Evolutionary conservation across 2,888 invertebrate genomes (phyloP), one percentile per base, ranked within the genome.

Genomic region (Tachystola acroxantha): DNA sequence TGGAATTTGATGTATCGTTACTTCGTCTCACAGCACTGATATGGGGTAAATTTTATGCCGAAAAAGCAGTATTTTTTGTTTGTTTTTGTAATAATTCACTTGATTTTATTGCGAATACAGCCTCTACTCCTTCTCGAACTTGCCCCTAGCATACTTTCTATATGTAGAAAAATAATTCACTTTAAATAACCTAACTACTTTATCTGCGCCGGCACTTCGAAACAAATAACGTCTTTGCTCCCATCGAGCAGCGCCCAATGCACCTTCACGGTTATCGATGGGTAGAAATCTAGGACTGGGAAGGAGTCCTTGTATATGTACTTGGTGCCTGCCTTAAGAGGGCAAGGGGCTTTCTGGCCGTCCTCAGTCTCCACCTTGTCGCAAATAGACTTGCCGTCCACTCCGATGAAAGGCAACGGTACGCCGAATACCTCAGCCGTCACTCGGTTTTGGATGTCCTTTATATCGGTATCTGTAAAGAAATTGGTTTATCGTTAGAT

Each of bases 321-420:
- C 10, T 89, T 89, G 41, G 82, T 81, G 28, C 91, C 92, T 4
- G 90, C 89, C 53, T 90, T 89, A 30, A 95, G 72, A 0, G 94
- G 93, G 44, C 95, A 95, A 1, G 88, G 66, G 1, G 87, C 88
- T 55, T 90, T 88, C 35, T 79, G 81, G 0, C 91, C 92, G 41
- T 88, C 87, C 37, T 75, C 76, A 1, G 64, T 67, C 46, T 71
- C 91, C 32, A 95, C 72, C 48, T 91, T 88, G 12, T 86, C 79
- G 55, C 95, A 95, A 19, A 94, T 91, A 34, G 89, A 87, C 13
- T 76, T 81, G 7, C 92, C 92, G 62, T 95, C 92, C 9, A 94
- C 93, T 6, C 95, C 95, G 7, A 93, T 60, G 64, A 94, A 95
- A 0, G 95, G 95, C 34, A 95, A 57, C 0, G 88, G 81, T 0